phyloP scores from a whole-genome alignment of 2,113 vertebrate genomes.

The Saimiri boliviensis region DNA sequence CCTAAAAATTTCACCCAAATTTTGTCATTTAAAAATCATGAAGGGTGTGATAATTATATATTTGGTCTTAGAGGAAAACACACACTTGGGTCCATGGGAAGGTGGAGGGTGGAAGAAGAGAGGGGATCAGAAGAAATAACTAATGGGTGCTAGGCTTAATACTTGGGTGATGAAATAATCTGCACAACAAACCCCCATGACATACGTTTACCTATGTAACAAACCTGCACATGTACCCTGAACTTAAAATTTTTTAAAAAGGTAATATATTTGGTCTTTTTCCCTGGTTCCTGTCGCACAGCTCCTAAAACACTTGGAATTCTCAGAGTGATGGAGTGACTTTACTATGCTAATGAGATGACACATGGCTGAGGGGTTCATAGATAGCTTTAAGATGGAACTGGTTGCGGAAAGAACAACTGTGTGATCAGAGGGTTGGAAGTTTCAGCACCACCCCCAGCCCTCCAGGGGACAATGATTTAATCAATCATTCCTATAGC shows the following conservation, averaged over 20 bases:
- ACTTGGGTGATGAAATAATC: too few relatives aligned
- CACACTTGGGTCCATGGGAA: too few relatives aligned
- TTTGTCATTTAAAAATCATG: background rate
- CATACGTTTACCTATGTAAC: too few relatives aligned
- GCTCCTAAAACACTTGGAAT: background rate
- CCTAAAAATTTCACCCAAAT: slow-evolving; percentile 26
- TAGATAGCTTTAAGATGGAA: background rate
- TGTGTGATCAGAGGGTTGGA: background rate
- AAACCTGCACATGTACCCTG: too few relatives aligned
- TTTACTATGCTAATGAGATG: background rate
- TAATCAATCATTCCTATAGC: too few relatives aligned
- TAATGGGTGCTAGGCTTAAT: too few relatives aligned
- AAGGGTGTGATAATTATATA: background rate
- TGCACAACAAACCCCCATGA: too few relatives aligned
- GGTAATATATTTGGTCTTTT: background rate
- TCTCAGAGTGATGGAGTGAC: background rate
- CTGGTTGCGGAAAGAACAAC: background rate
- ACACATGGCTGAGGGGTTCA: background rate
- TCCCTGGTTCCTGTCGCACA: background rate
- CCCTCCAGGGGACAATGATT: background rate
- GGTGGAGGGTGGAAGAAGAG: too few relatives aligned
- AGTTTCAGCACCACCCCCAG: background rate
- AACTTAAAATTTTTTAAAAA: too few relatives aligned
- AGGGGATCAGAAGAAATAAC: too few relatives aligned
- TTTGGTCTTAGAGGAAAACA: background rate